These are phyloP conservation scores for Aepyceros melampus DNA, from an alignment of 2,113 vertebrate genomes.

Conservation along the genomic window DNA sequence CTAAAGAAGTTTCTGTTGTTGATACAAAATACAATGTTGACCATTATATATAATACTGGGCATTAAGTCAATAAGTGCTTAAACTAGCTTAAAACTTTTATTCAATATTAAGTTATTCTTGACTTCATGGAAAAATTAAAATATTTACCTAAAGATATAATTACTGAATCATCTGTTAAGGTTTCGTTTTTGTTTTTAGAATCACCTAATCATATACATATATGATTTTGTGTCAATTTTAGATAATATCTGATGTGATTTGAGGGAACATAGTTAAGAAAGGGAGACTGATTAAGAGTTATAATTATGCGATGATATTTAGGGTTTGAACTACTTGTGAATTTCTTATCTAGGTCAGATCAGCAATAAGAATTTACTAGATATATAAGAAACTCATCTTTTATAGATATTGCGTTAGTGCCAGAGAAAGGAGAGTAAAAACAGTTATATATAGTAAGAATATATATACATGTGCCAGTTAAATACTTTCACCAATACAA, in stretches of 20 bases:
- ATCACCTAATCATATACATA: not conserved
- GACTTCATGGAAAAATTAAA: not conserved
- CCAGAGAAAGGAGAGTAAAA: not conserved
- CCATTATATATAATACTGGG: not conserved
- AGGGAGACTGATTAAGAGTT: not conserved
- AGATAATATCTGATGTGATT: not conserved
- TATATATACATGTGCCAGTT: not conserved
- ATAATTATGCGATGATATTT: not conserved
- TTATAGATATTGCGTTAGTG: not conserved
- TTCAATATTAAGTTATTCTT: not conserved
- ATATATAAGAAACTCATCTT: not conserved
- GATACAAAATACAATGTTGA: not conserved
- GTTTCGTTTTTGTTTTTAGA: not conserved
- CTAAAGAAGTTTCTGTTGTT: not conserved
- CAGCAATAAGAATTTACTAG: not conserved
- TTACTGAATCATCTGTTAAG: not conserved
- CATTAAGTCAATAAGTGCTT: not conserved
- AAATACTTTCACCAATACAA: not conserved
- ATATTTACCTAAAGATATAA: not conserved
- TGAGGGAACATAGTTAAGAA: not conserved
- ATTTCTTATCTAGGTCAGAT: not conserved
- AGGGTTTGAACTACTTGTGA: not conserved
- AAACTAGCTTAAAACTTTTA: not conserved
- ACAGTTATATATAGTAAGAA: not conserved
- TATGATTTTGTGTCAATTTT: not conserved